Evolutionary conservation across 2,797 vertebrate species (phyloP).

Genomic region (Erpetoichthys calabaricus): DNA sequence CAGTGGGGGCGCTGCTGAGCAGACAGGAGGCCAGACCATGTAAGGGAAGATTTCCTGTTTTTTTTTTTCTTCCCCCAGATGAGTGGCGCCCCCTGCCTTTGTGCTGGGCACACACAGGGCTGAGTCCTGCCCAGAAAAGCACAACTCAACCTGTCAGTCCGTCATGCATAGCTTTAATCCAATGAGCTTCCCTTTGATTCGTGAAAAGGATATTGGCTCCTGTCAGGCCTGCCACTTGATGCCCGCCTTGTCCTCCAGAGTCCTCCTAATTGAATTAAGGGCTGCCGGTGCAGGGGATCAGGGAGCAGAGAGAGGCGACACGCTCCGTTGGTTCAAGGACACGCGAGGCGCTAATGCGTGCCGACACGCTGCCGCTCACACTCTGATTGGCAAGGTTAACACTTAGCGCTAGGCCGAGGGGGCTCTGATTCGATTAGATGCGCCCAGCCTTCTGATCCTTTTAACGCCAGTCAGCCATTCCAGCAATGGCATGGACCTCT

Average conservation of each 20-base stretch:
- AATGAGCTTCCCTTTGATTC: slow-evolving; percentile 26
- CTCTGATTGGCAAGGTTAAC: slow-evolving; percentile 79
- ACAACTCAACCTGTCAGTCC: too few relatives aligned
- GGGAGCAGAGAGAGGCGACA: slow-evolving; percentile 5
- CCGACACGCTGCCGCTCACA: slow-evolving; percentile 50
- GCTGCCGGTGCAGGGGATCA: slow-evolving; percentile 2
- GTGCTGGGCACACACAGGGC: too few relatives aligned
- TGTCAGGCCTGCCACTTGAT: slow-evolving; percentile 19
- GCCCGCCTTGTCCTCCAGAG: slow-evolving; percentile 14
- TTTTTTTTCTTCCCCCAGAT: too few relatives aligned
- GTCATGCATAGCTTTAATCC: slow-evolving; percentile 27
- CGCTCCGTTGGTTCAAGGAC: slow-evolving; percentile 65
- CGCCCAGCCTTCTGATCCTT: slow-evolving; percentile 72
- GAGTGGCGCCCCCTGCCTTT: too few relatives aligned
- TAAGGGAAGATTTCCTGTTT: too few relatives aligned
- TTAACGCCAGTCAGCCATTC: slow-evolving; percentile 42
- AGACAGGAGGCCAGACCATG: too few relatives aligned
- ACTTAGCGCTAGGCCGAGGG: slow-evolving; percentile 50
- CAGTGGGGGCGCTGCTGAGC: too few relatives aligned
- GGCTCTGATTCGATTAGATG: slow-evolving; percentile 83
- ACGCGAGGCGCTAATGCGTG: slow-evolving; percentile 57
- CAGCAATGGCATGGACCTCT: too few relatives aligned
- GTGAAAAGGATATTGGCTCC: slow-evolving; percentile 21
- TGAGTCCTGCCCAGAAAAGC: too few relatives aligned
- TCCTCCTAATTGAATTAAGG: slow-evolving; percentile 11